A percentile compares a stretch with the other conserved stretches of the same genome.
Evolutionary conservation across 2,113 vertebrate genomes (phyloP).

Genomic region (Accipiter virgatus): DNA sequence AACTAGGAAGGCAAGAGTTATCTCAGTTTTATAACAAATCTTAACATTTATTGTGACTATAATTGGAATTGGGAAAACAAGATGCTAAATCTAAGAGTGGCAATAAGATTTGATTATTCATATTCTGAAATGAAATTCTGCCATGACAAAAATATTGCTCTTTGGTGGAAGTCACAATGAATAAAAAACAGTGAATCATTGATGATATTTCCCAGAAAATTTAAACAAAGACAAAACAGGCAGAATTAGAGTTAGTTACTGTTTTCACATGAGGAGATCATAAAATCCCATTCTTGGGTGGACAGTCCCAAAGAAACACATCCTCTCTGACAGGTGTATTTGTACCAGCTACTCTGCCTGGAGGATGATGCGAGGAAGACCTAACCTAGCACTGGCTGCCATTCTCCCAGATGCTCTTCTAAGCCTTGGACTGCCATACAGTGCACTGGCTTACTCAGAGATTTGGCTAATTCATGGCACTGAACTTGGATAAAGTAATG

Average conservation of each 20-base stretch:
- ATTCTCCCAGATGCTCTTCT: background rate
- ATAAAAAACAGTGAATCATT: background rate
- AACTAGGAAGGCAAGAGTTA: background rate
- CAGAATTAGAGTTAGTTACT: background rate
- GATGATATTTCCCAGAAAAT: background rate
- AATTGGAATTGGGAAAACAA: background rate
- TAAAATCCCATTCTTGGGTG: background rate
- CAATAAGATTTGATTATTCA: background rate
- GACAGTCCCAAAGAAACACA: background rate
- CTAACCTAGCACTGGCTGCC: background rate
- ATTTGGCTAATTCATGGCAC: background rate
- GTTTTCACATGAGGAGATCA: background rate
- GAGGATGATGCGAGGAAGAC: rapidly evolving
- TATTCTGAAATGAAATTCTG: background rate
- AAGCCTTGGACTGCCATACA: background rate
- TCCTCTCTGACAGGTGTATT: background rate
- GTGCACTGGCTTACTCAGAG: background rate
- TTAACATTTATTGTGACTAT: background rate
- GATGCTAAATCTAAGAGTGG: background rate
- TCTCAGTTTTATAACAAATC: background rate
- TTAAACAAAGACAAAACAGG: background rate
- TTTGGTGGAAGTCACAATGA: background rate
- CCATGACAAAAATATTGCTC: background rate
- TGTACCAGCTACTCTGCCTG: background rate
- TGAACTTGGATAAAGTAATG: background rate